phyloP scores from a whole-genome alignment of 2,888 invertebrate genomes.

The Enchytraeus crypticus region DNA sequence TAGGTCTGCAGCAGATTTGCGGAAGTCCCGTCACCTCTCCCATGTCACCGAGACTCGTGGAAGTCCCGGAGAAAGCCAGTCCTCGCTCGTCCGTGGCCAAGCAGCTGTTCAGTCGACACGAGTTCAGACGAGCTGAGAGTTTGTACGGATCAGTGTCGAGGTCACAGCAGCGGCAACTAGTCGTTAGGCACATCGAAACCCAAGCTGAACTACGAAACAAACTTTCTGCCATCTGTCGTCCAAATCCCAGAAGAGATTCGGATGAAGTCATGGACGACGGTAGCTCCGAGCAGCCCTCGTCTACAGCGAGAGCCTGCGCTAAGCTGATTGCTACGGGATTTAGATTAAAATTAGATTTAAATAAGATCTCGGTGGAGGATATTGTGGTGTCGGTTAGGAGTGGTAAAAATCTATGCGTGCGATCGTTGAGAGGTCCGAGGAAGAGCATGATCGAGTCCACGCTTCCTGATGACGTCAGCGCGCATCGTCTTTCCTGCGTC shows the following conservation, averaged over 20 bases:
- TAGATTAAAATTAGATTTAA: background rate
- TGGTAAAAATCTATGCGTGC: background rate
- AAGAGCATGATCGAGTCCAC: background rate
- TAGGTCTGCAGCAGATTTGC: slow-evolving; percentile 4
- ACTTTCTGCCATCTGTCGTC: background rate
- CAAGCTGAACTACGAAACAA: background rate
- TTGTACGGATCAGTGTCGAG: background rate
- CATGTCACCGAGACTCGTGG: background rate
- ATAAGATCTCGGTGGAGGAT: background rate
- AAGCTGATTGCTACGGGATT: background rate
- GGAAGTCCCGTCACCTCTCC: background rate
- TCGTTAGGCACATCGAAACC: slow-evolving; percentile 5
- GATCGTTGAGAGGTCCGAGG: background rate
- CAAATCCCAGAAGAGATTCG: background rate
- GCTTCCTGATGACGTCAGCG: background rate
- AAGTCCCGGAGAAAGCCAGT: background rate
- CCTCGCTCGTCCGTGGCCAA: background rate
- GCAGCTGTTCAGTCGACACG: background rate
- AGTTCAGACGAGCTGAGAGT: background rate
- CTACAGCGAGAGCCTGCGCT: background rate
- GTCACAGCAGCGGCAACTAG: background rate
- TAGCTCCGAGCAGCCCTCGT: background rate
- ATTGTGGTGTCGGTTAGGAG: background rate
- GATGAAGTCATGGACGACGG: background rate
- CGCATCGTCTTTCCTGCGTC: background rate